A percentile compares a stretch with the other conserved stretches of the same genome.
phyloP scores from a whole-genome alignment of 2,113 vertebrate species.

The Myodes glareolus region DNA sequence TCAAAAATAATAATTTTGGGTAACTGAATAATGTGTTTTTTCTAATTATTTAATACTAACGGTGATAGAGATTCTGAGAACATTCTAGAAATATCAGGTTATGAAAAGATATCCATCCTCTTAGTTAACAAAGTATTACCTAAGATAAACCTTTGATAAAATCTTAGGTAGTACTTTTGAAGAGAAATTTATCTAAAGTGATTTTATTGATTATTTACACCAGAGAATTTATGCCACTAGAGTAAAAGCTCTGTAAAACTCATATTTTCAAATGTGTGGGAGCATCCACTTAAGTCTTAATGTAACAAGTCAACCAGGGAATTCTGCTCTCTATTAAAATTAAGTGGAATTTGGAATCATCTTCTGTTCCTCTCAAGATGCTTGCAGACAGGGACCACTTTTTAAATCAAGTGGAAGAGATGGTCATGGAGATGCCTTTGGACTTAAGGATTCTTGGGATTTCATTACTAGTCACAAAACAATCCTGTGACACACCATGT shows the following conservation, averaged over 20 bases:
- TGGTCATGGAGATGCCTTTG: background rate
- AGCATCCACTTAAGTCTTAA: background rate
- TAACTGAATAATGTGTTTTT: background rate
- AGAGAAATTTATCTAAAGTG: background rate
- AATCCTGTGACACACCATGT: background rate
- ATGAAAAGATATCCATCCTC: background rate
- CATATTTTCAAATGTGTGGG: background rate
- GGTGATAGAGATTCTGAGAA: background rate
- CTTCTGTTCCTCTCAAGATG: background rate
- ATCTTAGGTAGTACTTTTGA: no score
- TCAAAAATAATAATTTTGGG: background rate
- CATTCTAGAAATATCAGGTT: background rate
- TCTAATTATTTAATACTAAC: background rate
- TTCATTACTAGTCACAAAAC: background rate
- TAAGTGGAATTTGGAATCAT: background rate
- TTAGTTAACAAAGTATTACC: background rate
- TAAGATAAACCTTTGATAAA: background rate
- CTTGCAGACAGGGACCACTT: background rate
- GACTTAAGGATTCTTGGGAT: background rate
- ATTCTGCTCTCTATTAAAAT: background rate
- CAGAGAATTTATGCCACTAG: background rate
- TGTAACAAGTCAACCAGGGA: background rate
- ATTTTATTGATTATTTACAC: background rate
- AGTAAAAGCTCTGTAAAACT: background rate
- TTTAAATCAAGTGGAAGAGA: background rate